Percentiles rank a stretch among this genome's conserved stretches.
These are phyloP conservation scores for Seriola rivoliana DNA, from an alignment of 2,113 vertebrate species.

Conservation along the genomic window DNA sequence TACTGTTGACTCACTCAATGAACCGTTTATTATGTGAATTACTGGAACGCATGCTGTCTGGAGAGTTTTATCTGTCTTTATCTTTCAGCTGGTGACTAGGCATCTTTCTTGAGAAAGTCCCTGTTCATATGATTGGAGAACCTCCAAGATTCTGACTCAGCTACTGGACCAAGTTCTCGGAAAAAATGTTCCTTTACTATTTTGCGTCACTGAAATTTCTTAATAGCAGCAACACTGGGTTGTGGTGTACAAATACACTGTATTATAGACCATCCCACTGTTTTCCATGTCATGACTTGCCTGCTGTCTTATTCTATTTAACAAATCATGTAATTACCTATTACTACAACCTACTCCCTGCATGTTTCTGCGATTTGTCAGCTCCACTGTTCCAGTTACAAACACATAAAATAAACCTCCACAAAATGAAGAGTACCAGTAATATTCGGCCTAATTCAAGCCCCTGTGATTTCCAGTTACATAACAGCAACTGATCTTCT, in stretches of 20 bases:
- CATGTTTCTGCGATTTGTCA: constrained; percentile 3
- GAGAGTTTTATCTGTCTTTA: not conserved
- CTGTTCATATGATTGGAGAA: constrained; percentile 23
- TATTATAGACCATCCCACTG: not conserved
- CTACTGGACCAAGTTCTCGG: constrained; percentile 5
- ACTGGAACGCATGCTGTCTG: not conserved
- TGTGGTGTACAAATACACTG: not conserved
- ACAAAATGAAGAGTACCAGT: not conserved
- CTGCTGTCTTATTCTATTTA: not conserved
- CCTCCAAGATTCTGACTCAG: constrained; percentile 46
- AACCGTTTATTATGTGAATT: constrained; percentile 2
- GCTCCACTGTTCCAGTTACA: not conserved
- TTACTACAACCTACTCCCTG: not conserved
- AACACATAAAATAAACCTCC: not conserved
- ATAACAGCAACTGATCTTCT: constrained; percentile 75
- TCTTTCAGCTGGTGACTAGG: constrained; percentile 2
- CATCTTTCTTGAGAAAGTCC: not conserved
- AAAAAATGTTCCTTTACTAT: constrained; percentile 14
- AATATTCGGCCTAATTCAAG: constrained; percentile 30
- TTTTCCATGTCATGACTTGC: constrained; percentile 34
- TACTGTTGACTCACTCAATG: constrained; percentile 15
- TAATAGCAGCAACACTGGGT: constrained; percentile 4
- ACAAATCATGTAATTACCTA: constrained; percentile 8
- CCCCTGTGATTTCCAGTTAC: constrained; percentile 57
- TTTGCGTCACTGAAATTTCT: constrained; percentile 32